Conservation (phyloP, 1,140 invertebrate species). For the Zaprionus taronus region DNA sequence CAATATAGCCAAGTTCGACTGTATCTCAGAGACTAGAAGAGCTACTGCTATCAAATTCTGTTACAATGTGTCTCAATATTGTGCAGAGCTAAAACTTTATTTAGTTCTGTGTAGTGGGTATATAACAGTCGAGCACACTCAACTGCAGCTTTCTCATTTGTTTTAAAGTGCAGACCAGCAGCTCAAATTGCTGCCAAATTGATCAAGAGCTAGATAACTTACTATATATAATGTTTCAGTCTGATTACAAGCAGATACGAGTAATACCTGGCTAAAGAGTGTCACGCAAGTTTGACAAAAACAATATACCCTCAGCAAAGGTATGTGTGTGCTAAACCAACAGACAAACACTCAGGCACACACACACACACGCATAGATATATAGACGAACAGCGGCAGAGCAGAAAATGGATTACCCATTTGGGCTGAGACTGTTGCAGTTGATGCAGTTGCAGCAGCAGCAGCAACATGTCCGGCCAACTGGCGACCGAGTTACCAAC, state of each 20-base stretch:
- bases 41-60: too few species aligned
- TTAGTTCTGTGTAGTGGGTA: too few species aligned
- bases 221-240: not conserved
- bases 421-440: slow-evolving; percentile 57
- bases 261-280: not conserved
- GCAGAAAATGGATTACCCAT: slow-evolving; percentile 77
- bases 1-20: too few species aligned
- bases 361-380: not conserved
- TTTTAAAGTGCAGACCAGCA: too few species aligned
- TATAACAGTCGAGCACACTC: too few species aligned
- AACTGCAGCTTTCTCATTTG: too few species aligned
- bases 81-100: too few species aligned
- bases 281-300: slow-evolving; percentile 7
- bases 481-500: slow-evolving; percentile 61
- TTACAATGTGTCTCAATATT: too few species aligned
- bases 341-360: not conserved
- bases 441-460: slow-evolving; percentile 2
- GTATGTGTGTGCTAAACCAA: not conserved
- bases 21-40: too few species aligned
- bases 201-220: not conserved
- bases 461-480: slow-evolving; percentile 20
- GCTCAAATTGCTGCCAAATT: not conserved
- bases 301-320: not conserved
- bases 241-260: not conserved
- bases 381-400: slow-evolving; percentile 22